Evolutionary conservation across 2,888 invertebrate genomes (phyloP).

Genomic region (Nudaria mundana): DNA sequence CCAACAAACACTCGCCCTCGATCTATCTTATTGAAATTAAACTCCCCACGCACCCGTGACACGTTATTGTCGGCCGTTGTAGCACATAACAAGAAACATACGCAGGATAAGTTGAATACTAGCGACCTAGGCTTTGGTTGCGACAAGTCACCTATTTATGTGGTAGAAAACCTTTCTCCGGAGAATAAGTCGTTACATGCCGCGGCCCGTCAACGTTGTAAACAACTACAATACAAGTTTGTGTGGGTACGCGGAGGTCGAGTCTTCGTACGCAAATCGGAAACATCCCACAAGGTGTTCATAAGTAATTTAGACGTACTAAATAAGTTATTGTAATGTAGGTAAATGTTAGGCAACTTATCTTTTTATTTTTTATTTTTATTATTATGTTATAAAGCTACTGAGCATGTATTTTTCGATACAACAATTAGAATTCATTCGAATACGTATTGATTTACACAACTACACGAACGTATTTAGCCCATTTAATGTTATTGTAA

Average conservation of each 20-base stretch:
- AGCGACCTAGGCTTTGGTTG: not conserved
- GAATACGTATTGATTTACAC: no score
- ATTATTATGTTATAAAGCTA: no score
- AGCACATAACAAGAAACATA: not conserved
- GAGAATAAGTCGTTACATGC: slow-evolving; percentile 2
- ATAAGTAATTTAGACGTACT: not conserved
- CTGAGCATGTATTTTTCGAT: no score
- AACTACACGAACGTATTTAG: no score
- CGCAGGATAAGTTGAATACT: not conserved
- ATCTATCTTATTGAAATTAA: not conserved
- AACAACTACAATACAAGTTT: not conserved
- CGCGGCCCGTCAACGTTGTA: not conserved
- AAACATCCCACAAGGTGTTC: not conserved
- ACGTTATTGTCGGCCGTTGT: not conserved
- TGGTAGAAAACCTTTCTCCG: not conserved
- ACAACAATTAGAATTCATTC: no score
- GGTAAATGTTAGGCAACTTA: no score
- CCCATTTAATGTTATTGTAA: no score
- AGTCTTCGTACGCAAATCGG: not conserved
- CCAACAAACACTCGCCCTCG: not conserved
- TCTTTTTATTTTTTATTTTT: no score
- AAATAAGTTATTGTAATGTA: not conserved
- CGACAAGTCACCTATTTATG: not conserved
- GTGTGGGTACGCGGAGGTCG: slow-evolving; percentile 2
- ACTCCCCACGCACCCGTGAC: not conserved